Evolutionary conservation across 2,797 vertebrate genomes (phyloP), one percentile per base, ranked within the genome.

Genomic region (Poliocrania exsul): DNA sequence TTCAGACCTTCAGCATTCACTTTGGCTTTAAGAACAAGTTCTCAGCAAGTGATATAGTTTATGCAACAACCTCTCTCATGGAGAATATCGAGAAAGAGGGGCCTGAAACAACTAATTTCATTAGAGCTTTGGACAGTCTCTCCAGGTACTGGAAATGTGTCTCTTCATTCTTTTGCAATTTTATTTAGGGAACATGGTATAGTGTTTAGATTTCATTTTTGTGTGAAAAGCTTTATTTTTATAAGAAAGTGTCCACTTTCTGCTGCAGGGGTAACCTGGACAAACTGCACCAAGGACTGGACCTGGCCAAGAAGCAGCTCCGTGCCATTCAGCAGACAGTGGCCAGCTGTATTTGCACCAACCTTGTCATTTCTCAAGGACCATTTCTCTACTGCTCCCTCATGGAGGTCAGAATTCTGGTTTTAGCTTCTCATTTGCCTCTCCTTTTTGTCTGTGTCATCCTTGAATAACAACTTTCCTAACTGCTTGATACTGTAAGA

Each of bases 21-120:
- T 99, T 99, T 90, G 99, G 99, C 70, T 99, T 99, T 95, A 99
- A 99, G 97, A 99, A 99, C 93, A 99, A 99, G 58, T 99, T 99
- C 96, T 98, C 99, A 97, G 99, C 99, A 95, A 98, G 97, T 29
- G 99, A 99, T 26, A 97, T 99, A 57, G 99, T 99, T 38, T 99
- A 99, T 11, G 98, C 98, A 58, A 98, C 98, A 9, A 96, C 98
- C 64, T 98, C 99, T 26, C 96, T 99, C 72, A 98, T 99, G 97
- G 99, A 99, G 95, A 99, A 97, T 66, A 97, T 98, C 1, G 99
- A 99, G 96, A 99, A 98, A 92, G 98, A 99, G 0, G 97, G 98
- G 49, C 97, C 97, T 2, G 97, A 98, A 78, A 95, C 98, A 0
- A 98, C 99, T 90, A 99, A 98, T 97, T 99, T 99, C 96, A 99